phyloP scores from a whole-genome alignment of 2,113 vertebrate species.

The Tautogolabrus adspersus region DNA sequence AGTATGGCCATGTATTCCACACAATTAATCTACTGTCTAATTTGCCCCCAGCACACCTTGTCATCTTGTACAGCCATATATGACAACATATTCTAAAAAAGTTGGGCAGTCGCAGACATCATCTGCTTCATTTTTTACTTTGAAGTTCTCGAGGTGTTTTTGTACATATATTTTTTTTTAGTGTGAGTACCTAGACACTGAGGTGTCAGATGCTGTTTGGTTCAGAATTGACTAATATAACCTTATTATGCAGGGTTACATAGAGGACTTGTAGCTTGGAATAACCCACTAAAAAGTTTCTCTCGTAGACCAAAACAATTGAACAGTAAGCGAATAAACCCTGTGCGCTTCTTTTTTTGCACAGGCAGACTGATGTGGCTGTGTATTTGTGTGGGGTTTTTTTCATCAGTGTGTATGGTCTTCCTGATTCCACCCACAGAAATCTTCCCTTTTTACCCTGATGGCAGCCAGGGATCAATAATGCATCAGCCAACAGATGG shows the following conservation, averaged over 20 bases:
- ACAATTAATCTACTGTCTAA: slow-evolving; percentile 73
- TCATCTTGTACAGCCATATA: slow-evolving; percentile 54
- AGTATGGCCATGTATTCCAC: slow-evolving; percentile 37
- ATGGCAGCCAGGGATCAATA: slow-evolving; percentile 77
- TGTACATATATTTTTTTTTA: neutral
- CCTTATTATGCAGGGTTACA: slow-evolving; percentile 10
- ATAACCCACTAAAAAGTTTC: slow-evolving; percentile 17
- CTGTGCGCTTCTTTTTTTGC: neutral
- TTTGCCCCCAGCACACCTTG: slow-evolving; percentile 55
- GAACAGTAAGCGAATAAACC: slow-evolving; percentile 1
- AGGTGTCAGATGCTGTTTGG: slow-evolving; percentile 20
- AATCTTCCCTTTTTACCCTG: slow-evolving; percentile 67
- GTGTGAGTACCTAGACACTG: neutral
- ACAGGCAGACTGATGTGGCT: neutral
- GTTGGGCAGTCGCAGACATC: slow-evolving; percentile 10
- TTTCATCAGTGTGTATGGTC: slow-evolving; percentile 13
- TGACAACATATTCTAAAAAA: slow-evolving; percentile 46
- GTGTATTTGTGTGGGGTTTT: slow-evolving; percentile 19
- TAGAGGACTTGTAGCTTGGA: neutral
- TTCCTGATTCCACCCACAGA: slow-evolving; percentile 35
- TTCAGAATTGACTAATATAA: slow-evolving; percentile 17
- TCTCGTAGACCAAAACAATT: slow-evolving; percentile 6
- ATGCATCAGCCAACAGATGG: slow-evolving; percentile 78
- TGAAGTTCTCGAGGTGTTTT: slow-evolving; percentile 8
- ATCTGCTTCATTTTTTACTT: slow-evolving; percentile 50